phyloP scores from a whole-genome alignment of 2,113 vertebrate genomes.

The Numida meleagris region DNA sequence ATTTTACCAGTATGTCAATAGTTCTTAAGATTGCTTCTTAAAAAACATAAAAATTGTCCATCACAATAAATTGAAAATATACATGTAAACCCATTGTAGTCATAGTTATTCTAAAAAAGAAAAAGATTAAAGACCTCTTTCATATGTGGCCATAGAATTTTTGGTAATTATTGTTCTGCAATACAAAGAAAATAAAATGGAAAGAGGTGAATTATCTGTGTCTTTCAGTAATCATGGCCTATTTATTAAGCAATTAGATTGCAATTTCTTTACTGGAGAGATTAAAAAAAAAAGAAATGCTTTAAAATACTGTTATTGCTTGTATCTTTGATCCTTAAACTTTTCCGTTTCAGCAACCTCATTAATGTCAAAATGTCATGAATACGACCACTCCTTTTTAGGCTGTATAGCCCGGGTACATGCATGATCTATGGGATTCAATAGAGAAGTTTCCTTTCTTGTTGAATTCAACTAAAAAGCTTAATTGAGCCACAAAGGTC shows the following conservation, averaged over 20 bases:
- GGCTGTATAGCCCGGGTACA: constrained; percentile 2
- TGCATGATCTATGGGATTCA: constrained; percentile 29
- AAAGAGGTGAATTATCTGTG: constrained; percentile 18
- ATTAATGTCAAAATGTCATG: constrained; percentile 65
- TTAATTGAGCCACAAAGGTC: constrained; percentile 64
- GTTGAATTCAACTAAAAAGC: constrained; percentile 44
- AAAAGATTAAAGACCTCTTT: background rate
- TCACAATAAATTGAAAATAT: background rate
- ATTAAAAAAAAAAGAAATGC: constrained; percentile 51
- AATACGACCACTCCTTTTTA: constrained; percentile 33
- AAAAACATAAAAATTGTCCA: background rate
- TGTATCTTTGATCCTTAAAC: constrained; percentile 65
- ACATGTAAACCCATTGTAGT: background rate
- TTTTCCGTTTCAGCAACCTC: constrained; percentile 64
- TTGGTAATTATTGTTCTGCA: constrained; percentile 23
- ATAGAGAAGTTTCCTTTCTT: constrained; percentile 28
- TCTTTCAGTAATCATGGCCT: constrained; percentile 71
- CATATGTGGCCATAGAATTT: background rate
- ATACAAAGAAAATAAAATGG: background rate
- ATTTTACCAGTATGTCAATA: background rate
- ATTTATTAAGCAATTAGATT: constrained; percentile 78
- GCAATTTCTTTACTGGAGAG: constrained; percentile 74
- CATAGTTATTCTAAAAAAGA: background rate
- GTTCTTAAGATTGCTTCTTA: background rate
- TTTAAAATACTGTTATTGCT: constrained; percentile 57